phyloP scores from a whole-genome alignment of 2,113 vertebrate species.

The Lontra canadensis region DNA sequence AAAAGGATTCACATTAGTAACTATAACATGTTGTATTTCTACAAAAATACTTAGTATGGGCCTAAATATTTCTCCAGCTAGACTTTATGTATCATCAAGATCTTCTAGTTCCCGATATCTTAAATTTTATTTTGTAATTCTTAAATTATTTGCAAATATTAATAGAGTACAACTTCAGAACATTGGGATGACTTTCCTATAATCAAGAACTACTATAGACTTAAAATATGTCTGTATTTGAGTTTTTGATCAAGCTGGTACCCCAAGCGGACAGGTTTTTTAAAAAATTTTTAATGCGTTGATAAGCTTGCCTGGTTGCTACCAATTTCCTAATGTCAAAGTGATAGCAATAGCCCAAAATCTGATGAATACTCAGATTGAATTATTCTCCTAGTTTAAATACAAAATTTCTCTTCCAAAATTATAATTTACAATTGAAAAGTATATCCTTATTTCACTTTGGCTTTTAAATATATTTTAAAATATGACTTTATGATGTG shows the following conservation, averaged over 20 bases:
- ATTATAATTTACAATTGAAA: not conserved
- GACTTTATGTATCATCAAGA: not conserved
- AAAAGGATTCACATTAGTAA: not conserved
- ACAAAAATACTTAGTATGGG: not conserved
- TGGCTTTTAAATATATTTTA: constrained; percentile 15
- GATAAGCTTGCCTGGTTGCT: not conserved
- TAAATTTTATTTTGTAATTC: not conserved
- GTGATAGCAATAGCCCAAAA: not conserved
- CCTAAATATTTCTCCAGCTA: not conserved
- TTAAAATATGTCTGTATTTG: not conserved
- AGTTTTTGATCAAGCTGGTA: not conserved
- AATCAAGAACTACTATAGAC: not conserved
- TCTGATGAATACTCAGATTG: not conserved
- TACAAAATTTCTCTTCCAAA: not conserved
- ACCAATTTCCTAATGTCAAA: constrained; percentile 17
- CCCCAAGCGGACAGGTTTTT: not conserved
- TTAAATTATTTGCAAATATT: not conserved
- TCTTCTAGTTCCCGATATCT: not conserved
- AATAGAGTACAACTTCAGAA: not conserved
- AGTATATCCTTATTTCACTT: not conserved
- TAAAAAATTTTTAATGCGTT: not conserved
- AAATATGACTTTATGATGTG: not conserved
- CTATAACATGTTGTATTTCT: not conserved
- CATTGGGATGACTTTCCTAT: not conserved
- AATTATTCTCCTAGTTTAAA: constrained; percentile 20